phyloP scores from a whole-genome alignment of 2,113 vertebrate species.

The Aythya baeri region DNA sequence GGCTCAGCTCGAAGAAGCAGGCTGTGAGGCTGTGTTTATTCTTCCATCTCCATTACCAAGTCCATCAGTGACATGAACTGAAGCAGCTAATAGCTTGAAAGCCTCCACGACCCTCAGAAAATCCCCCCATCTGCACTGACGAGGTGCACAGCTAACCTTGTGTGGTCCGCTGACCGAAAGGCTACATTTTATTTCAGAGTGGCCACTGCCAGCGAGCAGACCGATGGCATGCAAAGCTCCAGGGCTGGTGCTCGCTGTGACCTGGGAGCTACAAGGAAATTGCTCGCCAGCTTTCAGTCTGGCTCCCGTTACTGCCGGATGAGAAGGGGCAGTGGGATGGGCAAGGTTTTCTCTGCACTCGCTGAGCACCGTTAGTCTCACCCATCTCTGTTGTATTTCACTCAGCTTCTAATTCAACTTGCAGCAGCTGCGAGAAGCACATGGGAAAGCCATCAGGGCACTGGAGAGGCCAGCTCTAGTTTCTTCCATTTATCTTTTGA shows the following conservation, averaged over 20 bases:
- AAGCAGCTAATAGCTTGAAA: not conserved
- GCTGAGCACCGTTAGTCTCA: fast-evolving
- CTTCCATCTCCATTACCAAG: not conserved
- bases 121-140: not conserved
- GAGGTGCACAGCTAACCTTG: not conserved
- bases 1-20: not conserved
- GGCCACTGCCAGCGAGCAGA: not conserved
- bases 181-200: not conserved
- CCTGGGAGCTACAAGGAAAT: not conserved
- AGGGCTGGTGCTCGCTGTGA: not conserved
- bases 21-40: not conserved
- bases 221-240: not conserved
- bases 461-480: not conserved
- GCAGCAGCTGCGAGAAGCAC: not conserved
- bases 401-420: not conserved
- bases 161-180: not conserved
- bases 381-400: not conserved
- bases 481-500: slow-evolving; percentile 2
- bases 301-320: not conserved
- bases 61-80: not conserved
- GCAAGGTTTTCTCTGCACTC: not conserved
- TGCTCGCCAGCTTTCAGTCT: not conserved
- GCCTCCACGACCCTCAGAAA: not conserved
- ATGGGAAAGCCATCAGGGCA: fast-evolving
- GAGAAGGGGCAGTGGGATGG: not conserved